A percentile compares a stretch with the other conserved stretches of the same genome.
phyloP scores from a whole-genome alignment of 2,888 invertebrate species.

The Scotopteryx bipunctaria region DNA sequence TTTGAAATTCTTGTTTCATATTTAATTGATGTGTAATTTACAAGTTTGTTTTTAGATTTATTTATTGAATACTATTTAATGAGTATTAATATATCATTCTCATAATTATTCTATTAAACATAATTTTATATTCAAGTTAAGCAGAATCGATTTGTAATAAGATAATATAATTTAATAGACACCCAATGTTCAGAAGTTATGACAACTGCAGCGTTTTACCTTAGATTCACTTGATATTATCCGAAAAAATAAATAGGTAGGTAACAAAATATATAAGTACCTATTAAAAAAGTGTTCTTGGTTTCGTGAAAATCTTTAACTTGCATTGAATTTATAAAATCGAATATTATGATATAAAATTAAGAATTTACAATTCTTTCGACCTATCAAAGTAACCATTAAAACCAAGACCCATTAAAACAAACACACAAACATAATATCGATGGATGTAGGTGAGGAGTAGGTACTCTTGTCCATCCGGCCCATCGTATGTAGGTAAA shows the following conservation, averaged over 20 bases:
- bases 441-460: slow-evolving; percentile 13
- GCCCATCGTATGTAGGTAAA: slow-evolving; percentile 28
- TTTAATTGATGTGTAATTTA: slow-evolving; percentile 29
- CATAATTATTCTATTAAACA: slow-evolving; percentile 2
- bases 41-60: slow-evolving; percentile 22
- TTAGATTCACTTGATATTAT: background rate
- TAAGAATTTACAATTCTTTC: too few species aligned
- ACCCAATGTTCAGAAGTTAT: slow-evolving; percentile 4
- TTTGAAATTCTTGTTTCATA: slow-evolving; percentile 23
- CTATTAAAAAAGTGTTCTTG: too few species aligned
- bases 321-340: too few species aligned
- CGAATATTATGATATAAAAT: too few species aligned
- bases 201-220: background rate
- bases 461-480: slow-evolving; percentile 25
- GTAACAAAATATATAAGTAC: too few species aligned
- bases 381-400: too few species aligned
- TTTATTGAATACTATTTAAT: slow-evolving; percentile 1
- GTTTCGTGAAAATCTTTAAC: too few species aligned
- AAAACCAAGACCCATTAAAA: background rate
- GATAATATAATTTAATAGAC: slow-evolving; percentile 12
- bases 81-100: slow-evolving; percentile 3
- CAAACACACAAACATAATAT: background rate
- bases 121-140: slow-evolving; percentile 2
- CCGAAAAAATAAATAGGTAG: too few species aligned
- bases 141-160: slow-evolving; percentile 9